Evolutionary conservation across 1,140 invertebrate genomes (phyloP), one percentile per base, ranked within the genome.

Genomic region (Euglossa dilemma): DNA sequence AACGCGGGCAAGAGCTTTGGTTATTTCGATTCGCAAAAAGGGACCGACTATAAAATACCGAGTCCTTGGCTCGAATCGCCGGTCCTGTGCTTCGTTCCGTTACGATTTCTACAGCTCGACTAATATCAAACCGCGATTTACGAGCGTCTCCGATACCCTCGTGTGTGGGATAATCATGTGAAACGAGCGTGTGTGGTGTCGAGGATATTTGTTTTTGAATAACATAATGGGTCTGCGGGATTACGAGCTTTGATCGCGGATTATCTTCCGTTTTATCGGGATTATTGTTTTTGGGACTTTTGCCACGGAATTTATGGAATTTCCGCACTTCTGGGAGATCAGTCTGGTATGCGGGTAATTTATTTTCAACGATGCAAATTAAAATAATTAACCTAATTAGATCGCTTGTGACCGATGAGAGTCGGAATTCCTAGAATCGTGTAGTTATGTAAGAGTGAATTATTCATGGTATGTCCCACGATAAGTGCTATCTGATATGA

Each of bases 21-120:
- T 83, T 86, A 67, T 83, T 85, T 83, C 76, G 74, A 88, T 83
- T 67, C 18, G 50, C 72, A 88, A 83, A 83, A 88, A 88, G 57
- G 18, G 52, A 16, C 23, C 20, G 52, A 72, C 50, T 54, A 77
- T 85, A 83, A 88, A 88, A 66, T 76, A 83, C 28, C n/a, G 50
- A 56, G 28, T 28, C n/a, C n/a, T 66, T 45, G 79, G 36, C 45
- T 11, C 7, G 18, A 47, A 11, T 6, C 43, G 20, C 20, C 14
- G 25, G 20, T 28, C 63, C 16, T 8, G 8, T 20, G 61, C 11
- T 43, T 36, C 18, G 23, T 6, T 18, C 28, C 7, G 2, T 20
- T 2, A 6, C 16, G 61, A 25, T 63, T 18, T 28, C 18, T 8
- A 2, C 16, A 36, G 18, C 25, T 43, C 43, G 63, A 66, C 43